These are phyloP conservation scores for Sinocyclocheilus grahami DNA, from an alignment of 2,113 vertebrate species.

Conservation along the genomic window DNA sequence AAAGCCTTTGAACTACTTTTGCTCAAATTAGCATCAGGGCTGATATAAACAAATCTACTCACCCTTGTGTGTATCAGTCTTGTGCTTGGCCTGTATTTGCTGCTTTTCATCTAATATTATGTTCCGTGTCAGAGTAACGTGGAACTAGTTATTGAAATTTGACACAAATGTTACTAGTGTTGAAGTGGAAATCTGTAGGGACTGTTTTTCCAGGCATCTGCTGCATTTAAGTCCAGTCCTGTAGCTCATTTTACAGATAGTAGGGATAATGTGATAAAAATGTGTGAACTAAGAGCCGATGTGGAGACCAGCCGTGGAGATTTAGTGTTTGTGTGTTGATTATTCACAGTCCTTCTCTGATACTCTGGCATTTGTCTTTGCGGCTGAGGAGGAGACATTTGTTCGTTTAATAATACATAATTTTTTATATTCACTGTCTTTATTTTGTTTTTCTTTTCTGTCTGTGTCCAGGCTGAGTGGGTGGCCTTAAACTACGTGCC, in stretches of 20 bases:
- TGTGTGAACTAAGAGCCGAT: not conserved
- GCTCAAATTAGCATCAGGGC: not conserved
- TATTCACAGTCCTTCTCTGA: not conserved
- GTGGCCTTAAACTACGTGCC: slow-evolving; percentile 99
- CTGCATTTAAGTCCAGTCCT: not conserved
- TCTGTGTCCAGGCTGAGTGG: slow-evolving; percentile 90
- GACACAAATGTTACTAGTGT: not conserved
- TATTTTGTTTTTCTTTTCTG: slow-evolving; percentile 42
- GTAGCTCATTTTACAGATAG: not conserved
- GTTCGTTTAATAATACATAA: not conserved
- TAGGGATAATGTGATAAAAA: not conserved
- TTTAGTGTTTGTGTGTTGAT: not conserved
- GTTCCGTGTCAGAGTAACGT: not conserved
- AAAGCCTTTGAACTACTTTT: not conserved
- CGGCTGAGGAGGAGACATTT: not conserved
- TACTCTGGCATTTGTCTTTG: not conserved
- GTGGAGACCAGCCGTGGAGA: not conserved
- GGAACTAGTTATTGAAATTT: not conserved
- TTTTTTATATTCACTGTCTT: not conserved
- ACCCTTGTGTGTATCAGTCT: not conserved
- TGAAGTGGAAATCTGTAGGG: not conserved
- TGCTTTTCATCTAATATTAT: not conserved
- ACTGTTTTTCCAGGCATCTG: not conserved
- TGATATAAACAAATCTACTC: not conserved
- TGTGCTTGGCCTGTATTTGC: not conserved